Conservation (phyloP, 2,797 vertebrate species). For the Tiaroga cobitis region DNA sequence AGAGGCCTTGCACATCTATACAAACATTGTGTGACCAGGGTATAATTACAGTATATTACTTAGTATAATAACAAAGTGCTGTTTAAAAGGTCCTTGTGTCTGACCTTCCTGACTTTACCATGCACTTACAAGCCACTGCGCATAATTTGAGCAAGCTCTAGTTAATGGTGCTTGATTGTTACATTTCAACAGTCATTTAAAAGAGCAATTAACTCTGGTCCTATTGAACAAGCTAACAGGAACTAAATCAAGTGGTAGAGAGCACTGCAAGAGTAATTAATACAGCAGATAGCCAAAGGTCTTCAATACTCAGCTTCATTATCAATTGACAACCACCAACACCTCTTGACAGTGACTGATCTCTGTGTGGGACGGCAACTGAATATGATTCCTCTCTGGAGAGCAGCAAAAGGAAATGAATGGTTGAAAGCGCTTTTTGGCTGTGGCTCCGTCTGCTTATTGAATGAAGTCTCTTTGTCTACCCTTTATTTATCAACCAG, state of each 20-base stretch:
- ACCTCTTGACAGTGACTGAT: conserved; percentile 83
- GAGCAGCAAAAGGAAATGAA: conserved; percentile 68
- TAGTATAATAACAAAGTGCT: conserved; percentile 61
- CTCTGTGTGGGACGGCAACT: conserved; percentile 65
- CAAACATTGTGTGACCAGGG: conserved; percentile 14
- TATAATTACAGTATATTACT: background rate
- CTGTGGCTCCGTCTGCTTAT: conserved; percentile 42
- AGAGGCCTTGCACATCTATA: background rate
- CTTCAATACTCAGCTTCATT: conserved; percentile 80
- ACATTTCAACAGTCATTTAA: conserved; percentile 87
- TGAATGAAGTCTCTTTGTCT: conserved; percentile 31
- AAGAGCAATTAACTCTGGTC: conserved; percentile 91
- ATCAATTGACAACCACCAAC: conserved; percentile 86
- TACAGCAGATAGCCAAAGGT: conserved; percentile 83
- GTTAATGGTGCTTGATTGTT: conserved; percentile 88
- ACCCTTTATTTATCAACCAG: background rate
- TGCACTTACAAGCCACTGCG: conserved; percentile 72
- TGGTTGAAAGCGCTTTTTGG: conserved; percentile 69
- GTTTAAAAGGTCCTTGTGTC: conserved; percentile 61
- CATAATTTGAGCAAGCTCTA: conserved; percentile 74
- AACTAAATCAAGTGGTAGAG: conserved; percentile 95
- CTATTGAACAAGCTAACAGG: conserved; percentile 84
- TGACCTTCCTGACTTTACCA: conserved; percentile 75
- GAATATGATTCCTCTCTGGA: conserved; percentile 68
- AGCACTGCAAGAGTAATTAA: conserved; percentile 91